These are phyloP conservation scores for Malurus alboscapulatus DNA, from an alignment of 2,113 vertebrate genomes.

Conservation along the genomic window DNA sequence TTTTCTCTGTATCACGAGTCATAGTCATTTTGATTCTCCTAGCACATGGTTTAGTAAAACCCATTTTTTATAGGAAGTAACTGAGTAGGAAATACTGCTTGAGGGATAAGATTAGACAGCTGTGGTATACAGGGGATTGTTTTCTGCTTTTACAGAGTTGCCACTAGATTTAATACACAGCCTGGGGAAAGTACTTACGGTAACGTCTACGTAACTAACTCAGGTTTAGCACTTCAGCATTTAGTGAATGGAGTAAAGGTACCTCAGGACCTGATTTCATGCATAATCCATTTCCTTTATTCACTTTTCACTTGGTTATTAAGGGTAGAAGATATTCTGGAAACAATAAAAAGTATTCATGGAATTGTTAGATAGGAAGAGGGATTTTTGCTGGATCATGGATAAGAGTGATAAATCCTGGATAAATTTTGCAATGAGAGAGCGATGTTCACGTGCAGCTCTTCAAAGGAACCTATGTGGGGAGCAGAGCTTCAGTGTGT, in stretches of 20 bases:
- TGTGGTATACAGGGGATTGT: background rate
- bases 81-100: background rate
- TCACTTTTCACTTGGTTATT: background rate
- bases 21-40: background rate
- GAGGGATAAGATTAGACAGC: background rate
- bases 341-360: background rate
- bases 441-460: background rate
- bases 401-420: background rate
- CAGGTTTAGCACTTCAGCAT: background rate
- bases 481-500: background rate
- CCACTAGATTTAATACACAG: background rate
- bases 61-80: background rate
- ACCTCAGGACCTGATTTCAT: background rate
- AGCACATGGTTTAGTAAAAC: background rate
- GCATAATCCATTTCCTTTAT: background rate
- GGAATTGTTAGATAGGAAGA: background rate
- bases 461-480: background rate
- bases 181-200: background rate
- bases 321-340: background rate
- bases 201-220: background rate
- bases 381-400: background rate
- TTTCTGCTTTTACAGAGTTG: background rate
- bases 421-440: background rate
- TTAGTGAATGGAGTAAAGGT: background rate
- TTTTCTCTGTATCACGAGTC: background rate